Evolutionary conservation across 2,797 vertebrate genomes (phyloP).

Genomic region (Myotis daubentonii): DNA sequence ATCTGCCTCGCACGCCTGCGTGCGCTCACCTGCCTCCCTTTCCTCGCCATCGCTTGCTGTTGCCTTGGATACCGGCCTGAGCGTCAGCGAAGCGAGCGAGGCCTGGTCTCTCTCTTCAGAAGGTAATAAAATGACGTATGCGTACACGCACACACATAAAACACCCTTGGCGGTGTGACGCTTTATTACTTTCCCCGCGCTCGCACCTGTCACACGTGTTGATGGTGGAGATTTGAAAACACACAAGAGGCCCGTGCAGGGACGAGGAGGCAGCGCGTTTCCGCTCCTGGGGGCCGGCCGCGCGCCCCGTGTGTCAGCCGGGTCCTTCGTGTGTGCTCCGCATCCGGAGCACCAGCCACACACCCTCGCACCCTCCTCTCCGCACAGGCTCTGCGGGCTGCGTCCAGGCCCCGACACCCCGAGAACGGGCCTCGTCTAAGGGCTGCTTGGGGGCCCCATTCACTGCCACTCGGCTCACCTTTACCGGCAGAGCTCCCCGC

Average conservation of each 20-base stretch:
- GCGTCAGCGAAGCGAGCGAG: neutral
- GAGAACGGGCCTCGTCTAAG: neutral
- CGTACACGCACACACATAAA: accelerated
- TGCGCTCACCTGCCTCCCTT: neutral
- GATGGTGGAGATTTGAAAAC: neutral
- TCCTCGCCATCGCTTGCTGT: accelerated
- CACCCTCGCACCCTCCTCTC: neutral
- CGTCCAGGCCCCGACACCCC: neutral
- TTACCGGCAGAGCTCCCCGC: neutral
- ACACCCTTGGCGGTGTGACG: neutral
- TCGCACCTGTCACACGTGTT: neutral
- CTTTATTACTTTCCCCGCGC: neutral
- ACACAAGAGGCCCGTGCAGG: neutral
- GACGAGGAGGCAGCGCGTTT: accelerated
- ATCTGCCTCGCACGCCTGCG: too few species aligned
- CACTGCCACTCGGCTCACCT: too few species aligned
- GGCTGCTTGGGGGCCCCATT: neutral
- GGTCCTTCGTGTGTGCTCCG: neutral
- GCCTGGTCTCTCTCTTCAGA: neutral
- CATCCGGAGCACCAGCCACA: neutral
- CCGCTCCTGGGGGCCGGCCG: neutral
- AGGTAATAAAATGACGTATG: neutral
- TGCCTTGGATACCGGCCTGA: neutral
- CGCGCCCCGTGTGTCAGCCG: too few species aligned
- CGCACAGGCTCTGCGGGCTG: neutral